These are phyloP conservation scores for Drosophila neotestacea DNA, from an alignment of 2,888 invertebrate genomes.

Conservation along the genomic window DNA sequence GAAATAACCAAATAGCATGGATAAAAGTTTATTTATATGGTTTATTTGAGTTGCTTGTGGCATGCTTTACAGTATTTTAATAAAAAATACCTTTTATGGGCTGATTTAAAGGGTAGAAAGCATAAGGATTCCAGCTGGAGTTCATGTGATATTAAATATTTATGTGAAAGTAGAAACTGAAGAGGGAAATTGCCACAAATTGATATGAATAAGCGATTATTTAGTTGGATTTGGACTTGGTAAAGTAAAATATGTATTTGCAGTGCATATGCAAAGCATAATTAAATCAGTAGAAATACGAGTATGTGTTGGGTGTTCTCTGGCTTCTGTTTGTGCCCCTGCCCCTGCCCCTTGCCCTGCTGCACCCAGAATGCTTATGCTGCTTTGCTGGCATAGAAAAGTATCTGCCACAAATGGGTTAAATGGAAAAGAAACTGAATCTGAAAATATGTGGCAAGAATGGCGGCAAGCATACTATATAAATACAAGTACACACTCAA, in stretches of 20 bases:
- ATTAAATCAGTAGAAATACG: constrained; percentile 54
- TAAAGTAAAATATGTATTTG: constrained; percentile 28
- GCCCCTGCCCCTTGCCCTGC: not conserved
- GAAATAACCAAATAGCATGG: too few species aligned
- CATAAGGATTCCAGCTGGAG: not conserved
- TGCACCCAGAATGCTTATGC: not conserved
- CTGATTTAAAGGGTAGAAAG: not conserved
- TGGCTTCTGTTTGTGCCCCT: not conserved
- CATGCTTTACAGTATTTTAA: not conserved
- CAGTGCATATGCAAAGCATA: constrained; percentile 39
- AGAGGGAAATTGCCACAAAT: constrained; percentile 9
- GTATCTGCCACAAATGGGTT: constrained; percentile 5
- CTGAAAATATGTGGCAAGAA: constrained; percentile 18
- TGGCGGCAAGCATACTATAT: constrained; percentile 30
- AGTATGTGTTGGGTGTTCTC: not conserved
- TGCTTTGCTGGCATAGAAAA: constrained; percentile 3
- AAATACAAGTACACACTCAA: constrained; percentile 16
- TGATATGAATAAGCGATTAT: constrained; percentile 30
- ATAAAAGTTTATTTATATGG: not conserved
- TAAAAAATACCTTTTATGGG: too few species aligned
- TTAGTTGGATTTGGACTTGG: constrained; percentile 17
- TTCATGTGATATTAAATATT: constrained; percentile 2
- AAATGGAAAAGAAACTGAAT: constrained; percentile 36
- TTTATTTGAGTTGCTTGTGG: not conserved
- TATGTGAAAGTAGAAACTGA: not conserved